phyloP scores from a whole-genome alignment of 37 sponge, comb jelly and placozoan species.

The Cliona cf. orientalis region DNA sequence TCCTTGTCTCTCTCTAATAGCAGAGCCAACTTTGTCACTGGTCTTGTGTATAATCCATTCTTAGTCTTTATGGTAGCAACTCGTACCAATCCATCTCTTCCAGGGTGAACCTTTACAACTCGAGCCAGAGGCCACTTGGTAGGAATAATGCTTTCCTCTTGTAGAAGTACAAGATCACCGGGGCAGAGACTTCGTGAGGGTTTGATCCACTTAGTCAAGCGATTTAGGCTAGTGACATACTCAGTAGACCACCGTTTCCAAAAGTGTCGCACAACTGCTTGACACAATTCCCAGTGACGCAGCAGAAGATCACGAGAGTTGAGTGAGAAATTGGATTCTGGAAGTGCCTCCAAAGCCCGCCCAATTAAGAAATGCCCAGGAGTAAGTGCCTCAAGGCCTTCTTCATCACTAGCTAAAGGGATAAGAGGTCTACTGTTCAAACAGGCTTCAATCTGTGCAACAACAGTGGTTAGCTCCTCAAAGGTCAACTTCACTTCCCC shows the following conservation, averaged over 20 bases:
- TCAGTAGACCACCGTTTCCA: conserved; percentile 37
- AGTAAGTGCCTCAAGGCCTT: conserved; percentile 7
- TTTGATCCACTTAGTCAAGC: conserved; percentile 6
- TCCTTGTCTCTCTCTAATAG: neutral
- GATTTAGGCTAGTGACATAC: conserved; percentile 15
- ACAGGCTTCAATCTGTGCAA: conserved; percentile 15
- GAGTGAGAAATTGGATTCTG: neutral
- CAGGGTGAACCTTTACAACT: conserved; percentile 13
- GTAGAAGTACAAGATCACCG: conserved; percentile 16
- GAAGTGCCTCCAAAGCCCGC: neutral
- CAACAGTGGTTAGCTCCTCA: conserved; percentile 1
- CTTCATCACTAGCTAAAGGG: neutral
- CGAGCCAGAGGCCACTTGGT: conserved; percentile 36
- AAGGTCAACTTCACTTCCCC: conserved; percentile 8
- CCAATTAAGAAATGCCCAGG: conserved; percentile 27
- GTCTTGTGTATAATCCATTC: conserved; percentile 8
- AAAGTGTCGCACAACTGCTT: conserved; percentile 30
- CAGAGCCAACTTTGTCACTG: conserved; percentile 18
- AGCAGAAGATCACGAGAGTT: neutral
- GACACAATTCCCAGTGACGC: conserved; percentile 6
- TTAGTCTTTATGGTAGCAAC: conserved; percentile 5
- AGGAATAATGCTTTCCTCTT: conserved; percentile 3
- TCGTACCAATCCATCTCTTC: conserved; percentile 15
- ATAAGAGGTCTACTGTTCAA: conserved; percentile 23
- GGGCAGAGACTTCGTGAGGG: neutral